These are phyloP conservation scores for Loripinus fragilis DNA, from an alignment of 2,888 invertebrate species.

Conservation along the genomic window DNA sequence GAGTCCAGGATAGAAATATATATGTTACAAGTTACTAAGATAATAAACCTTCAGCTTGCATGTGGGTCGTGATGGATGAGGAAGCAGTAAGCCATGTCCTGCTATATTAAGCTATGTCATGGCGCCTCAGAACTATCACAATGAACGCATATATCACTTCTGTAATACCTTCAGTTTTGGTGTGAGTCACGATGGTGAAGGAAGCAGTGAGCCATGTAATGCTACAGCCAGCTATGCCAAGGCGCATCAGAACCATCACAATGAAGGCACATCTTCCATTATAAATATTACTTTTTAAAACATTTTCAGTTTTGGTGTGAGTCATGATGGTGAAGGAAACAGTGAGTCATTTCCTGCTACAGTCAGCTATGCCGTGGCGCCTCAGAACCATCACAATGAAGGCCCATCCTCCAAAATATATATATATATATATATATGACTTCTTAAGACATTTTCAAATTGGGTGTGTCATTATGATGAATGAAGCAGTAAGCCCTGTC, in stretches of 20 bases:
- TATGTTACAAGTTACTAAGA: too few species aligned
- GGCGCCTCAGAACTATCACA: conserved; percentile 58
- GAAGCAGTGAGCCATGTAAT: conserved; percentile 64
- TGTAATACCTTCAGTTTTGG: conserved; percentile 71
- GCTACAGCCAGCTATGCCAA: conserved; percentile 71
- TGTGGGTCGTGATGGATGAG: too few species aligned
- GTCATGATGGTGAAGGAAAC: conserved; percentile 72
- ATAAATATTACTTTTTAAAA: conserved; percentile 75
- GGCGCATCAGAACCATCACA: conserved; percentile 69
- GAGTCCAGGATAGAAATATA: too few species aligned
- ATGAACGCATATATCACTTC: conserved; percentile 43
- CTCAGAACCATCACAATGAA: conserved; percentile 58
- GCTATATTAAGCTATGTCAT: too few species aligned
- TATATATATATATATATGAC: too few species aligned
- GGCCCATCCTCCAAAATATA: conserved; percentile 66
- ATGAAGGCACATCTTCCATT: conserved; percentile 59
- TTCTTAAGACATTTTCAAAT: conserved; percentile 62
- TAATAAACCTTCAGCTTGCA: too few species aligned
- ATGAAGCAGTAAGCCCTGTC: conserved; percentile 64
- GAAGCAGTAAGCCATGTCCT: too few species aligned
- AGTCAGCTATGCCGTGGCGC: conserved; percentile 76
- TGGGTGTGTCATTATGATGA: conserved; percentile 77
- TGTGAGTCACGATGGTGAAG: conserved; percentile 73
- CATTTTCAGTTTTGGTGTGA: conserved; percentile 71
- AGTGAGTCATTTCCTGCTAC: conserved; percentile 65